Percentiles rank a stretch among this genome's conserved stretches.
phyloP scores from a whole-genome alignment of 2,797 vertebrate genomes.

The Aphelocoma californica region DNA sequence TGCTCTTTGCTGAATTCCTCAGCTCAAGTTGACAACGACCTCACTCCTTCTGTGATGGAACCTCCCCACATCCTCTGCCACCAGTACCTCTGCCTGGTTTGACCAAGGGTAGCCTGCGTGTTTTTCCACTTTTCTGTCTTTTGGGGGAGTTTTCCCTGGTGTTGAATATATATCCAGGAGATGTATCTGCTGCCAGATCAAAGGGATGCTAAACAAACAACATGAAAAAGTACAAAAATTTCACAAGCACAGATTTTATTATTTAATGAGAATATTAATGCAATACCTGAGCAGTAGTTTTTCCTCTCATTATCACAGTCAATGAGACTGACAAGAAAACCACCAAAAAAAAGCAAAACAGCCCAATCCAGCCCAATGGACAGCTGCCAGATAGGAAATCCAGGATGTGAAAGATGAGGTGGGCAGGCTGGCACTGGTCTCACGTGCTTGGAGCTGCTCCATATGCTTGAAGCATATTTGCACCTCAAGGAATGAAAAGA shows the following conservation, averaged over 20 bases:
- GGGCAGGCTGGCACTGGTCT: background rate
- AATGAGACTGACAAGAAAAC: background rate
- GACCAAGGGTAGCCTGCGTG: fast-evolving
- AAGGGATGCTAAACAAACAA: background rate
- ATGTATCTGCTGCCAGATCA: background rate
- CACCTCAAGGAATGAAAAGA: background rate
- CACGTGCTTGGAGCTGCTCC: background rate
- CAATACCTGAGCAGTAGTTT: background rate
- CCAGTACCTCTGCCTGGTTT: fast-evolving
- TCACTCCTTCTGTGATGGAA: background rate
- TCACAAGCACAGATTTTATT: background rate
- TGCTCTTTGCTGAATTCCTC: background rate
- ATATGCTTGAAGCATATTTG: background rate
- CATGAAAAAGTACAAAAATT: background rate
- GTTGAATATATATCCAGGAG: background rate
- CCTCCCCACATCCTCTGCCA: background rate
- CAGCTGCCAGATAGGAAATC: background rate
- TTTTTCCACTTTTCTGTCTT: background rate
- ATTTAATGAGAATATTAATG: background rate
- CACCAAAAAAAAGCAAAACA: background rate
- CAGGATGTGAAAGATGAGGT: background rate
- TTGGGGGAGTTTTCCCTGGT: background rate
- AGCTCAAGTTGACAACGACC: background rate
- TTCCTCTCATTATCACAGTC: background rate
- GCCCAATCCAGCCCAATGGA: background rate